Conservation (phyloP, 2,797 vertebrate genomes). For the Pangasius larnaudii region DNA sequence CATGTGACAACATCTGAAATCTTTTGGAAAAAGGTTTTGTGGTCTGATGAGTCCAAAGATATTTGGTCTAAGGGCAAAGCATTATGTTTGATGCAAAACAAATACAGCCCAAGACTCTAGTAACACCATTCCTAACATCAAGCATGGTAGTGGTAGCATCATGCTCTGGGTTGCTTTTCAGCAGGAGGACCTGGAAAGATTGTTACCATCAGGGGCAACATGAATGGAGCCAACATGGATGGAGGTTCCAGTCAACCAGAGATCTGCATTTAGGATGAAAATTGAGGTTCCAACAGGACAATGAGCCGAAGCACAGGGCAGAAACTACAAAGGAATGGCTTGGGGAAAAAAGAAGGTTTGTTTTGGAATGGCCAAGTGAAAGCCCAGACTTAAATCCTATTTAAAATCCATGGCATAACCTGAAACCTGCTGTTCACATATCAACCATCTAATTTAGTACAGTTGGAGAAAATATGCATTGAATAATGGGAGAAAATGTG, state of each 20-base stretch:
- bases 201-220: not conserved
- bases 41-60: not conserved
- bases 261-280: not conserved
- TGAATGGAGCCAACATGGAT: not conserved
- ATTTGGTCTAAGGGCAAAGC: not conserved
- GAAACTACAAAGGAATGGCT: not conserved
- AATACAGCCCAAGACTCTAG: not conserved
- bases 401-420: not conserved
- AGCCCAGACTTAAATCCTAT: not conserved
- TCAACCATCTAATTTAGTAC: not conserved
- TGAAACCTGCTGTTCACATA: not conserved
- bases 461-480: not conserved
- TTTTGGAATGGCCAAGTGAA: not conserved
- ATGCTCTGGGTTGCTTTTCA: not conserved
- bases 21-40: not conserved
- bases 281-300: not conserved
- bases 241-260: not conserved
- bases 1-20: not conserved
- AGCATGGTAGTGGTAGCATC: not conserved
- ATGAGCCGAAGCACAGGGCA: not conserved
- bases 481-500: not conserved
- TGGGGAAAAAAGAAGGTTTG: not conserved
- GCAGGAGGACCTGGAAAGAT: not conserved
- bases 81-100: not conserved
- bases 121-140: not conserved